Percentiles rank a stretch among this genome's conserved stretches.
Evolutionary conservation across 2,113 vertebrate species (phyloP).

Genomic region (Zootoca vivipara): DNA sequence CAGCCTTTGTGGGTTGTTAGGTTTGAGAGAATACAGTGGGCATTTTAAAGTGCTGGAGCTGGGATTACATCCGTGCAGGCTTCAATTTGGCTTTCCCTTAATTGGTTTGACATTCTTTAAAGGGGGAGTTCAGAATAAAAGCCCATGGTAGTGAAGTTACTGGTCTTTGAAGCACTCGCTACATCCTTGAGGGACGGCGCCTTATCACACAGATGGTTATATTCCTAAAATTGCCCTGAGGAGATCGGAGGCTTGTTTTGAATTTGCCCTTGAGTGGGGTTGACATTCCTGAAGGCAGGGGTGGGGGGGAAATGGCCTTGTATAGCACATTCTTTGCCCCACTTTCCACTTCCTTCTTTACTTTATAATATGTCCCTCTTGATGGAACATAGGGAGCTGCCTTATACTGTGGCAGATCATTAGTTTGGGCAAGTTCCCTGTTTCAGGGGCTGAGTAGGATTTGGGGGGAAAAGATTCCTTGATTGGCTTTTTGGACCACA

Average conservation of each 20-base stretch:
- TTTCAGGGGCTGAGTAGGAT: too few species aligned
- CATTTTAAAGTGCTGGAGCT: background rate
- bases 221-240: background rate
- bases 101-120: conserved; percentile 4
- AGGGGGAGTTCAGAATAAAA: background rate
- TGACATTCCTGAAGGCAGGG: background rate
- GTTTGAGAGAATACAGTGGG: too few species aligned
- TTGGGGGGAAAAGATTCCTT: too few species aligned
- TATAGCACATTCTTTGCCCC: background rate
- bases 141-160: background rate
- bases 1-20: background rate
- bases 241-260: background rate
- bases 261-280: background rate
- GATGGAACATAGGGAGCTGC: too few species aligned
- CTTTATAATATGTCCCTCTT: too few species aligned
- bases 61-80: background rate
- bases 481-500: too few species aligned
- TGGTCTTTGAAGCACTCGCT: background rate
- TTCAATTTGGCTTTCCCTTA: background rate
- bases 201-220: background rate
- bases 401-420: too few species aligned
- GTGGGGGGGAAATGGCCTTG: background rate
- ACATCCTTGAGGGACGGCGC: background rate
- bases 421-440: too few species aligned
- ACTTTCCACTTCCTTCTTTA: too few species aligned